Evolutionary conservation across 2,797 vertebrate species (phyloP).

Genomic region (Lophius americanus): DNA sequence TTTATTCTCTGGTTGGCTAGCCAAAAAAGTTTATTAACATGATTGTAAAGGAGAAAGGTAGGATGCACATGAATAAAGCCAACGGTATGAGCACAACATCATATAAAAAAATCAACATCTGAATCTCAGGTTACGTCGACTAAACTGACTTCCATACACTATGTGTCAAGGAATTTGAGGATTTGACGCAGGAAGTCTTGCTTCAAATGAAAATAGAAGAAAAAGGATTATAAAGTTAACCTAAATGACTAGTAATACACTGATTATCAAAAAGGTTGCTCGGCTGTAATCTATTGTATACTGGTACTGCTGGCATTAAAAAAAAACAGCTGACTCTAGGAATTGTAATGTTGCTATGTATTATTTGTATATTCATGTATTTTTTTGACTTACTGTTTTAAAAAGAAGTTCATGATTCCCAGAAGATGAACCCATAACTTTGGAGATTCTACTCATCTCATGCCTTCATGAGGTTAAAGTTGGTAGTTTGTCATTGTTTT

Average conservation of each 20-base stretch:
- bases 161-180: slow-evolving; percentile 23
- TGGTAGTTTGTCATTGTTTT: too few relatives aligned
- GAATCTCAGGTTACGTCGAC: background rate
- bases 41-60: slow-evolving; percentile 25
- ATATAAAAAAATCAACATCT: slow-evolving; percentile 26
- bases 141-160: slow-evolving; percentile 13
- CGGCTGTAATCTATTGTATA: slow-evolving; percentile 3
- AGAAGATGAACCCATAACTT: too few relatives aligned
- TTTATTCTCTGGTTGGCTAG: slow-evolving; percentile 7
- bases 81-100: background rate
- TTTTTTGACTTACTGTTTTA: too few relatives aligned
- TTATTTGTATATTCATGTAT: too few relatives aligned
- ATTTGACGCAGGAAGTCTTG: slow-evolving; percentile 12
- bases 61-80: slow-evolving; percentile 21
- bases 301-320: background rate
- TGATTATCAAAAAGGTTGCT: background rate
- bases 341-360: background rate
- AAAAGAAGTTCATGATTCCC: too few relatives aligned
- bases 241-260: slow-evolving; percentile 2
- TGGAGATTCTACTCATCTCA: too few relatives aligned
- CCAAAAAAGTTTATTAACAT: slow-evolving; percentile 19
- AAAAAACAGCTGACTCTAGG: background rate
- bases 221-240: slow-evolving; percentile 6
- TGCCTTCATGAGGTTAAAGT: too few relatives aligned
- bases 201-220: slow-evolving; percentile 5